These are phyloP conservation scores for Cenopis cana DNA, from an alignment of 2,888 invertebrate species.

Conservation along the genomic window DNA sequence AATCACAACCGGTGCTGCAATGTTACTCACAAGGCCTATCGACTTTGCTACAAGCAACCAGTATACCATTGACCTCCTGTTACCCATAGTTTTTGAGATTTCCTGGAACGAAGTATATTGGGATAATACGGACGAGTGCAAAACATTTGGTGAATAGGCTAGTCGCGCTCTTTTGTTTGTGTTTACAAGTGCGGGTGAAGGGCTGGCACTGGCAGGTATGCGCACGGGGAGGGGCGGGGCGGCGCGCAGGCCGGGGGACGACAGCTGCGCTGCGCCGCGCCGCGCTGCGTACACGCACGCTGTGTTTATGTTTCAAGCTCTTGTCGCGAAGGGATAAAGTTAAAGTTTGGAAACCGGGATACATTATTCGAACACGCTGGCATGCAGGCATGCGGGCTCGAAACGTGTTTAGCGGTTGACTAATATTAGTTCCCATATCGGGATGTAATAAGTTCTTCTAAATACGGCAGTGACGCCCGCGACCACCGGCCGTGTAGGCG, in stretches of 20 bases:
- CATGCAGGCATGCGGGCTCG: slow-evolving; percentile 20
- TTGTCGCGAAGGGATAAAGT: slow-evolving; percentile 28
- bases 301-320: slow-evolving; percentile 34
- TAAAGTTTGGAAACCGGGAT: neutral
- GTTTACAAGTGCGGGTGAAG: slow-evolving; percentile 42
- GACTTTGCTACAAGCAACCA: neutral
- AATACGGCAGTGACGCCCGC: slow-evolving; percentile 34
- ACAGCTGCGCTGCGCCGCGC: slow-evolving; percentile 45
- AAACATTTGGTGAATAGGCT: neutral
- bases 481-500: slow-evolving; percentile 28
- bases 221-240: slow-evolving; percentile 42
- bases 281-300: slow-evolving; percentile 43
- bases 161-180: slow-evolving; percentile 40
- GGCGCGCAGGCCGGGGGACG: too few relatives aligned
- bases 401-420: slow-evolving; percentile 30
- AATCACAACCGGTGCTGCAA: slow-evolving; percentile 18
- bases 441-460: slow-evolving; percentile 32
- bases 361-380: neutral
- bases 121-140: neutral
- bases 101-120: neutral
- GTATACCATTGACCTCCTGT: neutral
- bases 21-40: neutral
- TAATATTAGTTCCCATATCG: slow-evolving; percentile 36
- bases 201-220: slow-evolving; percentile 44
- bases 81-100: neutral